These are phyloP conservation scores for Solenodon paradoxus DNA, from an alignment of 2,113 vertebrate species.

Conservation along the genomic window DNA sequence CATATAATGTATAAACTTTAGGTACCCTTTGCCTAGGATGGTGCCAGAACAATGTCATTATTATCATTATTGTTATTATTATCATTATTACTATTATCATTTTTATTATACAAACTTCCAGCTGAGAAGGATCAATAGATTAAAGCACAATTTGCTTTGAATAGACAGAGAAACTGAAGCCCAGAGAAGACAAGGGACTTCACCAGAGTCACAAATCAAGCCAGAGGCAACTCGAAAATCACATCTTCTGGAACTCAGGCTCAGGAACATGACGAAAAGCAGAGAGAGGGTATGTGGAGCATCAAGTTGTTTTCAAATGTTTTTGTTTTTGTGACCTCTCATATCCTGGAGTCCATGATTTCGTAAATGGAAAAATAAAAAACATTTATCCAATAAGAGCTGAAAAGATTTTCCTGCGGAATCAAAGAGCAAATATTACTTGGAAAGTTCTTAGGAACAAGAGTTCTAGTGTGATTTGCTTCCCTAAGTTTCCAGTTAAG, in stretches of 20 bases:
- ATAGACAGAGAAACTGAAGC: not conserved
- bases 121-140: not conserved
- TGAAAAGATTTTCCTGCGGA: not conserved
- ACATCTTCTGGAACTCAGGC: not conserved
- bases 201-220: not conserved
- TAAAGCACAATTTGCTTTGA: not conserved
- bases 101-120: not conserved
- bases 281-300: not conserved
- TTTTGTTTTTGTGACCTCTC: not conserved
- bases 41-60: not conserved
- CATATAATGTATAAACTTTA: not conserved
- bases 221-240: not conserved
- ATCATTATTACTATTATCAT: too few species aligned
- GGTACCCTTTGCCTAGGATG: not conserved
- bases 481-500: not conserved
- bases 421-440: not conserved
- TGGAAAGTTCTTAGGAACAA: slow-evolving; percentile 10
- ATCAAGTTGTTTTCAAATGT: not conserved
- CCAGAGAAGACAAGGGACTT: not conserved
- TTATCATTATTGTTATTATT: too few species aligned
- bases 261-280: not conserved
- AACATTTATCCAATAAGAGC: not conserved
- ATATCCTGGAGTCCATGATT: not conserved
- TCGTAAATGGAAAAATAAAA: slow-evolving; percentile 5
- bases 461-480: not conserved